Base-by-base conservation (phyloP, 2,797 vertebrate species). In the Taeniopygia guttata region DNA sequence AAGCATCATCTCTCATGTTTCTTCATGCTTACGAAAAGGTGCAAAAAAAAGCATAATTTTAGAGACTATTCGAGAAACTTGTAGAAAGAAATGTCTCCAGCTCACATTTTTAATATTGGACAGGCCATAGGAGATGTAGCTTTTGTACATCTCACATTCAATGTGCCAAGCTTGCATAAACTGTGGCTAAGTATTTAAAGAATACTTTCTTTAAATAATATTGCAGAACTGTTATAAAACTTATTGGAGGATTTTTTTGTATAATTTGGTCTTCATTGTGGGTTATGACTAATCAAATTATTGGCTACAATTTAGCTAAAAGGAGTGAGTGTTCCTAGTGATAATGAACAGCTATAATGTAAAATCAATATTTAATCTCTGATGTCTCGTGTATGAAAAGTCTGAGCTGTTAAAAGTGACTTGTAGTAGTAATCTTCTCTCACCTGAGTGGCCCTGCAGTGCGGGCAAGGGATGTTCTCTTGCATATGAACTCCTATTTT, bases 321-420 rank as follows among this genome's bases (percentile, higher is more conserved):
- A 94, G 56, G 42, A 93, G 67, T 42, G 90, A 85, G 34, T 81
- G 49, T 81, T 62, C 62, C 58, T 80, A 54, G 77, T 73, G 49
- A 64, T 94, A 94, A 95, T 87, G 83, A 94, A 87, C 87, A 73
- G 36, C 75, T 85, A 14, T 85, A 94, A 89, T 76, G 46, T 87
- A 94, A 96, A 96, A 96, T 93, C 93, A 96, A 89, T 97, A 95
- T 94, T 95, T 97, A 93, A 94, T 95, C 84, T 93, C 55, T 0
- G 0, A 18, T 91, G 69, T 48, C 68, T 93, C 54, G 6, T 78
- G 58, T 89, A 46, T 87, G 87, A 59, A 76, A 89, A 82, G 46
- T 51, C 52, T 89, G 34, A 94, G 70, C 59, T 87, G 42, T 52
- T 70, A 85, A 81, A 88, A 0, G 10, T 95, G 94, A 81, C 72